Evolutionary conservation across 1,140 invertebrate species (phyloP), one percentile per base, ranked within the genome.

Genomic region (Triops cancriformis): DNA sequence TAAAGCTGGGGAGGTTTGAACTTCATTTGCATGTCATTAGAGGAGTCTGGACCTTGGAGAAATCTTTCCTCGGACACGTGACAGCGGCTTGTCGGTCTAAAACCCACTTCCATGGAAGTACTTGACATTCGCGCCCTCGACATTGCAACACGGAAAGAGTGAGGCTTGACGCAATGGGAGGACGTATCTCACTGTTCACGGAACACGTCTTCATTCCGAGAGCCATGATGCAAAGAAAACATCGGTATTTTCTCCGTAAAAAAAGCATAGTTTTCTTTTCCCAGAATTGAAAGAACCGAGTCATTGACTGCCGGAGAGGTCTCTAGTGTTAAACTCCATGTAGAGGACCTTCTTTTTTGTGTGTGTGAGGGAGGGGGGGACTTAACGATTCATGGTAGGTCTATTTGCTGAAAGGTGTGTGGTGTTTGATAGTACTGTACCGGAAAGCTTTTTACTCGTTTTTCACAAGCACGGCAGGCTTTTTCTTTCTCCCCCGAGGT

Each of bases 191-290:
- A 9, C 31, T n/a, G 51, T 64, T 64, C 51, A 64, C 51, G 51
- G 23, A 64, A 64, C n/a, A 64, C 23, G 51, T 64, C 51, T 64
- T 64, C 23, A 23, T 37, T 64, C 51, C 51, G 18, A 23, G 14
- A n/a, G 51, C 18, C 51, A 64, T 64, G 51, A 64, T 64, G 51
- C 51, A 64, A 64, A 64, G 51, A 64, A 64, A 64, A 64, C 51
- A 64, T 64, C 51, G 51, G 51, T 64, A 23, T 64, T 64, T 14
- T 64, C 10, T 14, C 31, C 31, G 31, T 4, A 37, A 7, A 37
- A 37, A 37, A 37, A 64, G 23, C 5, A 64, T 12, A n/a, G 51
- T 64, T 64, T 64, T 64, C 51, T 23, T 64, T 64, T 64, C 51
- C 51, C 14, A 23, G 51, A 64, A 64, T 64, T 64, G 51, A 64